Base-by-base conservation (phyloP, 2,113 vertebrate genomes). In the Falcunculus frontatus region DNA sequence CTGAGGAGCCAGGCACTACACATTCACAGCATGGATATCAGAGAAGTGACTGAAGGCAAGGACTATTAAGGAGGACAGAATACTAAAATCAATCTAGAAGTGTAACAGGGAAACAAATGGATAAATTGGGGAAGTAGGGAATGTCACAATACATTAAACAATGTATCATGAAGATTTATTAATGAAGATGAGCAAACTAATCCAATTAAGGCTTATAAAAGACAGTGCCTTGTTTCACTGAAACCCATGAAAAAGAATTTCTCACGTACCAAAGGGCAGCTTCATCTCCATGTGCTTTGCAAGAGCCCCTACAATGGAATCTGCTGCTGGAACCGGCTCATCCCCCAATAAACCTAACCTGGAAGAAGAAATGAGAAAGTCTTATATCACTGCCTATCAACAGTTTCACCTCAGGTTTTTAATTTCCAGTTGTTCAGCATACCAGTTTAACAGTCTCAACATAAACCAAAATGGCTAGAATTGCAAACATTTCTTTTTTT, bases 301-400 rank as follows among this genome's bases (percentile, higher is more conserved):
- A 41, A 99, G 96, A 9, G 99, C 98, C 13, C 96, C 98, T 44
- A 99, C 97, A 42, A 99, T 84, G 27, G 98, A 99, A 59, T 98
- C 98, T 15, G 99, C 99, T 25, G 90, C 97, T 77, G 98, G 99
- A 60, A 99, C 99, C 2, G 94, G 86, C 22, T 99, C 98, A 33
- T 99, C 98, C 63, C 98, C 98, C 88, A 99, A 37, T 96, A 99
- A 98, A 55, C 98, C 99, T 60, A 99, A 98, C 98, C 99, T 99
- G 94, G 69, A 60, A 89, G 44, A 89, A 94, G 30, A 84, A 89
- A 91, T 35, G 30, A 8, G 7, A 55, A 63, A 87, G 23, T 23
- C 42, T 78, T 59, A 37, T 29, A 37, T 14, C 39, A 73, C 1
- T 81, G 30, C 11, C 11, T 21, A 50, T 39, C 33, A 84, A 44